These are phyloP conservation scores for Grapholita molesta DNA, from an alignment of 1,140 invertebrate genomes.

Conservation along the genomic window DNA sequence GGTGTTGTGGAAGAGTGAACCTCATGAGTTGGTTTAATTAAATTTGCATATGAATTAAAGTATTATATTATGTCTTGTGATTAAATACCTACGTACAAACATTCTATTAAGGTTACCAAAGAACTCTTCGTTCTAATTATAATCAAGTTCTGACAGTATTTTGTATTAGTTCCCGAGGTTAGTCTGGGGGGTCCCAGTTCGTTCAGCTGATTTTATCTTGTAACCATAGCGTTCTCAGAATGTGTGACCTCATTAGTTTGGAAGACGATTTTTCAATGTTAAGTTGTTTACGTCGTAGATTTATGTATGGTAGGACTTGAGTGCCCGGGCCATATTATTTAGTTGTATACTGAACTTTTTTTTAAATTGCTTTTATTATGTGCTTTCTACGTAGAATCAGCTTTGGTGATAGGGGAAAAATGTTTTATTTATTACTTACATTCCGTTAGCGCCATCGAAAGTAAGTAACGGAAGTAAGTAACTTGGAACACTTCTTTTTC, in stretches of 20 bases:
- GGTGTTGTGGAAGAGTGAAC: not conserved
- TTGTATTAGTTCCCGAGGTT: not conserved
- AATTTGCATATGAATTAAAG: slow-evolving; percentile 13
- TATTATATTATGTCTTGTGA: slow-evolving; percentile 11
- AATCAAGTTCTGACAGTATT: not conserved
- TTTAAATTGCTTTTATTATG: too few relatives aligned
- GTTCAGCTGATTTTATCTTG: not conserved
- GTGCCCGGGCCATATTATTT: too few relatives aligned
- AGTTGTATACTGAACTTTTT: too few relatives aligned
- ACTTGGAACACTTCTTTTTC: too few relatives aligned
- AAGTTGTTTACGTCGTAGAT: too few relatives aligned
- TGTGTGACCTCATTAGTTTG: too few relatives aligned
- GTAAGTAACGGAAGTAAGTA: too few relatives aligned
- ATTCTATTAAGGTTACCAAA: slow-evolving; percentile 14
- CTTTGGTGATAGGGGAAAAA: too few relatives aligned
- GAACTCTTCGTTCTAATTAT: not conserved
- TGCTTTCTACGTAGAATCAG: too few relatives aligned
- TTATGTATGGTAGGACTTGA: too few relatives aligned
- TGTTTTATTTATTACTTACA: too few relatives aligned
- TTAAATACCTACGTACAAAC: slow-evolving; percentile 14
- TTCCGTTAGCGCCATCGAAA: too few relatives aligned
- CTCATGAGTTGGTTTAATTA: slow-evolving; percentile 4
- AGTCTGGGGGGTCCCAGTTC: not conserved
- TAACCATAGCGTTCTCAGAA: not conserved
- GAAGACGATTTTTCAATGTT: not conserved